These are phyloP conservation scores for Tetramorium parvispinum DNA, from an alignment of 1,140 invertebrate genomes.

Conservation along the genomic window DNA sequence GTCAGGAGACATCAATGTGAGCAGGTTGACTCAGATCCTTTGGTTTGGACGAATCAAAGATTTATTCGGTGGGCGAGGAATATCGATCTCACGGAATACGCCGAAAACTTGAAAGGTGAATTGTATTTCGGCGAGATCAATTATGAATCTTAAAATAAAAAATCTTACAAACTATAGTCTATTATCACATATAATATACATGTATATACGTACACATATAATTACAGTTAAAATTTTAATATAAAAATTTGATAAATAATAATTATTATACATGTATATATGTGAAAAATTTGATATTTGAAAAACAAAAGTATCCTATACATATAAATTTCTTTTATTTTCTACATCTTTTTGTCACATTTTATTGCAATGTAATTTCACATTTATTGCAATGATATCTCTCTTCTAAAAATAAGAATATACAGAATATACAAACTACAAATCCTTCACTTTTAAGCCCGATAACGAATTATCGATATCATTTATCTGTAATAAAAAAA, in stretches of 20 bases:
- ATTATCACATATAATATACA: not conserved
- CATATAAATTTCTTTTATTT: not conserved
- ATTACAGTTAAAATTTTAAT: not conserved
- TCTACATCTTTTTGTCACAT: not conserved
- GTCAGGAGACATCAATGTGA: slow-evolving; percentile 95
- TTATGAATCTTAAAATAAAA: not conserved
- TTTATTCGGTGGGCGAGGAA: slow-evolving; percentile 96
- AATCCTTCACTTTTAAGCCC: not conserved
- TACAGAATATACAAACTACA: not conserved
- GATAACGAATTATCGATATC: not conserved
- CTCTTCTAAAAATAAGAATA: slow-evolving; percentile 14
- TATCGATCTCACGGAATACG: slow-evolving; percentile 97
- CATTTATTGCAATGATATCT: not conserved
- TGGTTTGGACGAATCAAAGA: slow-evolving; percentile 98
- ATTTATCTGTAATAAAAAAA: not conserved
- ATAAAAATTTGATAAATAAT: not conserved
- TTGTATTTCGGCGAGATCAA: not conserved
- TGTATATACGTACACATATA: too few relatives aligned
- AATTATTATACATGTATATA: too few relatives aligned
- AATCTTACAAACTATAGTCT: not conserved
- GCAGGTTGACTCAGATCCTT: slow-evolving; percentile 93
- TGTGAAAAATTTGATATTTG: not conserved
- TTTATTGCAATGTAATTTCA: not conserved
- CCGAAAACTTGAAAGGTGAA: slow-evolving; percentile 96
- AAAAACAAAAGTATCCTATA: not conserved